Conservation (phyloP, 2,113 vertebrate genomes). For the Saccopteryx bilineata region DNA sequence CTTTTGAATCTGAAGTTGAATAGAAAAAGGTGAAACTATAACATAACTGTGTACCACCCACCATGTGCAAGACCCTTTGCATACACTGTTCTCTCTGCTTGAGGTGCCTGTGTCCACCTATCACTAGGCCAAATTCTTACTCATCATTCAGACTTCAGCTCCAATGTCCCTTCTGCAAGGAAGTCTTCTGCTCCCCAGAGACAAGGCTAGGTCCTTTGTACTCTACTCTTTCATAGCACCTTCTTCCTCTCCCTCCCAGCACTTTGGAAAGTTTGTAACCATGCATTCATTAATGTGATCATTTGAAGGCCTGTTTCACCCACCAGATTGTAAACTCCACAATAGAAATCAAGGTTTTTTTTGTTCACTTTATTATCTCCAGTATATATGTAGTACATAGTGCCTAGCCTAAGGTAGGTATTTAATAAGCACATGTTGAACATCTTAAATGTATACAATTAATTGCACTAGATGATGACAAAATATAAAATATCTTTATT, state of each 20-base stretch:
- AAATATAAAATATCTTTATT: background rate
- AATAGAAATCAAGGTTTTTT: background rate
- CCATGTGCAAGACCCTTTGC: background rate
- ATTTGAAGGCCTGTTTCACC: background rate
- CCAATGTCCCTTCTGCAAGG: background rate
- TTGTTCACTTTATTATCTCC: background rate
- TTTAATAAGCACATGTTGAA: background rate
- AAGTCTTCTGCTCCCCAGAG: background rate
- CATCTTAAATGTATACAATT: conserved; percentile 1
- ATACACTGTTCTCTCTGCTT: background rate
- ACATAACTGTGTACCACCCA: background rate
- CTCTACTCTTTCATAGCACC: background rate
- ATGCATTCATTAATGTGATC: background rate
- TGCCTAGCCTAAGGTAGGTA: background rate
- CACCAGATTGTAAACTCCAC: background rate
- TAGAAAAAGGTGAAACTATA: background rate
- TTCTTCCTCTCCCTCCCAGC: background rate
- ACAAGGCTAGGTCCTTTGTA: background rate
- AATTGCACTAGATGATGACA: background rate
- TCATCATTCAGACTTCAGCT: background rate
- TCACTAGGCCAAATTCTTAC: background rate
- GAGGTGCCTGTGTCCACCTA: background rate
- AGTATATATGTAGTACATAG: background rate
- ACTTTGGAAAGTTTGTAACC: background rate
- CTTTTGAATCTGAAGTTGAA: background rate